These are phyloP conservation scores for Pituophis catenifer DNA, from an alignment of 2,113 vertebrate genomes.

Conservation along the genomic window DNA sequence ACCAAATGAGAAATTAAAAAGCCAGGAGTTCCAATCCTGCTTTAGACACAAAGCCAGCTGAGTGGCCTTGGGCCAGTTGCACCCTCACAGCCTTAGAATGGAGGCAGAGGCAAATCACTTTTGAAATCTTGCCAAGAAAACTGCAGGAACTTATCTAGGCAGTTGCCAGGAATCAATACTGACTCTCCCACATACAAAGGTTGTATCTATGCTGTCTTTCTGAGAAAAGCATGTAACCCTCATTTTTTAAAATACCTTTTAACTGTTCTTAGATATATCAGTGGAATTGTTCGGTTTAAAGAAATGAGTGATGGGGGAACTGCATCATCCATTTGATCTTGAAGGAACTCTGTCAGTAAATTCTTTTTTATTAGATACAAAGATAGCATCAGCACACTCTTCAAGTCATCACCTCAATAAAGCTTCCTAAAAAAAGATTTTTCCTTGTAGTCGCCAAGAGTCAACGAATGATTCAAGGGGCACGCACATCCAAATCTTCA, in stretches of 20 bases:
- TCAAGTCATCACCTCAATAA: not conserved
- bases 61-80: not conserved
- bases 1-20: not conserved
- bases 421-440: not conserved
- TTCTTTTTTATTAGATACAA: not conserved
- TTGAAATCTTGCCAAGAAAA: not conserved
- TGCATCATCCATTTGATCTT: not conserved
- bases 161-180: not conserved
- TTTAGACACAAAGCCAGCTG: not conserved
- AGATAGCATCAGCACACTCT: not conserved
- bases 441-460: not conserved
- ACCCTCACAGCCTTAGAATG: too few relatives aligned
- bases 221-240: not conserved
- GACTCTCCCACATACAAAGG: not conserved
- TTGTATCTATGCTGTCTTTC: not conserved
- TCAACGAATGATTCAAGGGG: not conserved
- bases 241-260: not conserved
- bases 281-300: not conserved
- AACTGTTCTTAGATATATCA: not conserved
- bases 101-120: not conserved
- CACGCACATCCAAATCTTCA: not conserved
- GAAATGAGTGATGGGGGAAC: not conserved
- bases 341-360: not conserved
- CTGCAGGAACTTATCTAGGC: not conserved
- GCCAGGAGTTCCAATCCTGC: not conserved